phyloP scores from a whole-genome alignment of 2,113 vertebrate species.

The Thamnophis sirtalis region DNA sequence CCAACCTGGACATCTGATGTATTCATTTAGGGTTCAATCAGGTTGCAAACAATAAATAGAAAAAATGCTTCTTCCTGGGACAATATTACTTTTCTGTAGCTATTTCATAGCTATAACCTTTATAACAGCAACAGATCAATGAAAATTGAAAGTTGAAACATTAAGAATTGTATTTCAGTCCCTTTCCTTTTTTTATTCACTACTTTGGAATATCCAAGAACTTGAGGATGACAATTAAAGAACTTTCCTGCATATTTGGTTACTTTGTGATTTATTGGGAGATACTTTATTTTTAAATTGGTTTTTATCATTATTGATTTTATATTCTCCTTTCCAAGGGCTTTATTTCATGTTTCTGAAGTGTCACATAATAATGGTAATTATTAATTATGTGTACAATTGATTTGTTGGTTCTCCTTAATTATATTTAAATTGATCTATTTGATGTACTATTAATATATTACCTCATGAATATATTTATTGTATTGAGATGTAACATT shows the following conservation, averaged over 20 bases:
- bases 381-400: background rate
- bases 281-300: background rate
- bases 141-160: background rate
- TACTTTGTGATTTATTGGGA: background rate
- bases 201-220: background rate
- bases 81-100: background rate
- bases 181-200: background rate
- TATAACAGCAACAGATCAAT: background rate
- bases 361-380: background rate
- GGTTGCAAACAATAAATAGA: background rate
- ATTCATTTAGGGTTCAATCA: background rate
- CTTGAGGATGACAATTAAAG: background rate
- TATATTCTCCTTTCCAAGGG: background rate
- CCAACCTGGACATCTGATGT: background rate
- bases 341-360: background rate
- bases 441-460: background rate
- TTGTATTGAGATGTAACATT: background rate
- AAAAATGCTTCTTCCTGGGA: background rate
- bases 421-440: background rate
- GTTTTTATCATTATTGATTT: background rate
- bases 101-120: background rate
- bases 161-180: background rate
- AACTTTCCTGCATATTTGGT: background rate
- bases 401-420: background rate
- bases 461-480: background rate